Evolutionary conservation across 2,888 invertebrate species (phyloP).

Genomic region (Cremastinae sp.): DNA sequence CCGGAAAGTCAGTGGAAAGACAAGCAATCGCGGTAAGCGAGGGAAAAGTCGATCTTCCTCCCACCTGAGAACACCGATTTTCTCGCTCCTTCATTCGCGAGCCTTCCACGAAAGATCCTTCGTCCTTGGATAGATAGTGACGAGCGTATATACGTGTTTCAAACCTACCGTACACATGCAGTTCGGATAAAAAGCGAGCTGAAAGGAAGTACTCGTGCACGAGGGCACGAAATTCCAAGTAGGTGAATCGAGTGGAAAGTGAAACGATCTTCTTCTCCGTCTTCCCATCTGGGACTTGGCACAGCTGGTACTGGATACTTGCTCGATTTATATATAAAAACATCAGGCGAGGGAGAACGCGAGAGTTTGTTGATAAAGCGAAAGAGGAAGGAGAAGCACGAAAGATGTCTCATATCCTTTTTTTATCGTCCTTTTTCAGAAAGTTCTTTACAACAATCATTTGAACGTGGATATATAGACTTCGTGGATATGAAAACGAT

Average conservation of each 20-base stretch:
- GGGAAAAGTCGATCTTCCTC: conserved; percentile 55
- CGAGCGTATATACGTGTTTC: not conserved
- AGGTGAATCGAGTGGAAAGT: conserved; percentile 51
- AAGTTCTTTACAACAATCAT: conserved; percentile 1
- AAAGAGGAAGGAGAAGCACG: not conserved
- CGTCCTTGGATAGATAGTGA: not conserved
- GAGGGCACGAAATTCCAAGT: conserved; percentile 43
- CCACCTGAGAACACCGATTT: conserved; percentile 59
- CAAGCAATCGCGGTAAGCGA: conserved; percentile 58
- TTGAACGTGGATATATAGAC: conserved; percentile 3
- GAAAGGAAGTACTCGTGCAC: conserved; percentile 44
- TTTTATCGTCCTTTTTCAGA: not conserved
- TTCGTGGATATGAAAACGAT: too few species aligned
- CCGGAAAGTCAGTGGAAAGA: conserved; percentile 44
- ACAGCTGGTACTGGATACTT: conserved; percentile 40
- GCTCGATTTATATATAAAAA: conserved; percentile 38
- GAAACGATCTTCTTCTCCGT: conserved; percentile 52
- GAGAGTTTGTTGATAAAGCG: conserved; percentile 27
- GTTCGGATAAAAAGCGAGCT: not conserved
- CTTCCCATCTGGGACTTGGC: conserved; percentile 43
- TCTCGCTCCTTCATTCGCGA: conserved; percentile 25
- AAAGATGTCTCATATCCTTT: not conserved
- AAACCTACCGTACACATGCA: too few species aligned
- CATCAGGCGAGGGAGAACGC: conserved; percentile 11
- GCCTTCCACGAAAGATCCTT: not conserved